Evolutionary conservation across 2,113 vertebrate species (phyloP), one percentile per base, ranked within the genome.

Genomic region (Gnathonemus echidnorhynchus): DNA sequence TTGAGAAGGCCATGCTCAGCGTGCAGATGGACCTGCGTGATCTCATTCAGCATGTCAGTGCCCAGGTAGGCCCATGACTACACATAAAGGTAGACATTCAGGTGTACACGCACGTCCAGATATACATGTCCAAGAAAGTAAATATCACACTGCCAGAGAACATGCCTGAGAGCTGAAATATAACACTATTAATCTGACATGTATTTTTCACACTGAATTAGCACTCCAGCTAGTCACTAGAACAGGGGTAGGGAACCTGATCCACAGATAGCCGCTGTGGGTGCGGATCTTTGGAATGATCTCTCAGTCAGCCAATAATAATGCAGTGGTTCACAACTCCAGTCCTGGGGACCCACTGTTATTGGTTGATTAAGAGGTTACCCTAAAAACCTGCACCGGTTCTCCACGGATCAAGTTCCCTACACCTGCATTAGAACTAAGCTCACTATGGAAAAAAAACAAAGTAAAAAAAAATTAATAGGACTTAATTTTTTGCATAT

Each of bases 21-120:
- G 89, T 96, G 88, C 94, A 96, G 92, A 91, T 92, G 70, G 94
- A 96, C 89, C 92, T 96, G 90, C 91, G 94, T 58, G 95, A 96
- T 90, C 93, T 96, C 88, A 95, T 96, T 89, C 93, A 6, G 87
- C 92, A 95, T 91, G 92, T 95, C 88, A 94, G 89, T 89, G 91
- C 24, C 87, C 95, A 96, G 95, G 95, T 96, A 91, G 39, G 3
- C 4, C 1, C 86, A 19, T 42, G 15, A 42, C 13, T 80, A 17
- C 35, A 39, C 70, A 77, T 17, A 35, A 17, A 35, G 27, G 11
- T 35, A 5, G 31, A 17, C 31, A 77, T 10, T 31, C 13, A 11
- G 27, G 13, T 74, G 27, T 10, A 74, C 66, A 74, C 15, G 31
- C 27, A 31, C 31, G 3, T 39, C 70, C 35, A 27, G 8, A 66